Evolutionary conservation across 2,113 vertebrate species (phyloP).

Genomic region (Clarias batrachus): DNA sequence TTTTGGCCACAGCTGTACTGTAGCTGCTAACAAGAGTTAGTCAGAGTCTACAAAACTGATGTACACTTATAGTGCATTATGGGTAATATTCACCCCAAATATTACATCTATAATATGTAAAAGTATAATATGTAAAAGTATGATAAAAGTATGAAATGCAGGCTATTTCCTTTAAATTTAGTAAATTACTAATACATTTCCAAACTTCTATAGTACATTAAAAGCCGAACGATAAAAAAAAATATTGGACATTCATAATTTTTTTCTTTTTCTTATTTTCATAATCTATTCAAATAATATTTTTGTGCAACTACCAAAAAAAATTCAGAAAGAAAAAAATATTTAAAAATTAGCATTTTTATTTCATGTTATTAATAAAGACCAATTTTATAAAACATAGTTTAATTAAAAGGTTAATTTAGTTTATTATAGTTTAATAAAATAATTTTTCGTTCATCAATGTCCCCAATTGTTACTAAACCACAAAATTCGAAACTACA

Average conservation of each 20-base stretch:
- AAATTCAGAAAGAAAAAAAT: background rate
- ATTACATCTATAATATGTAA: too few relatives aligned
- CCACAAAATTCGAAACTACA: too few relatives aligned
- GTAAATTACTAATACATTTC: background rate
- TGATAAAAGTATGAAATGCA: background rate
- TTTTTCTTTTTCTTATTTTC: background rate
- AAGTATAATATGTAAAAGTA: too few relatives aligned
- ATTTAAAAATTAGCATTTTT: background rate
- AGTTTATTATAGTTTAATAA: too few relatives aligned
- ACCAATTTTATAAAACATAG: background rate
- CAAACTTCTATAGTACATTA: background rate
- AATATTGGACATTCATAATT: background rate
- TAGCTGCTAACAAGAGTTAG: too few relatives aligned
- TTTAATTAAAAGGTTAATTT: background rate
- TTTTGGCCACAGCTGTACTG: too few relatives aligned
- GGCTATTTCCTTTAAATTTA: background rate
- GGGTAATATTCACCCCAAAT: background rate
- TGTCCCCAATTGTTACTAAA: background rate
- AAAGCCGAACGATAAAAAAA: background rate
- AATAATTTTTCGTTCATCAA: background rate
- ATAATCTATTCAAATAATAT: too few relatives aligned
- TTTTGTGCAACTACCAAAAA: background rate
- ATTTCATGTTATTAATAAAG: background rate
- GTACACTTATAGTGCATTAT: background rate
- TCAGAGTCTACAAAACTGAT: background rate